A percentile compares a stretch with the other conserved stretches of the same genome.
phyloP scores from a whole-genome alignment of 2,888 invertebrate genomes.

The Seira sanloemensis region DNA sequence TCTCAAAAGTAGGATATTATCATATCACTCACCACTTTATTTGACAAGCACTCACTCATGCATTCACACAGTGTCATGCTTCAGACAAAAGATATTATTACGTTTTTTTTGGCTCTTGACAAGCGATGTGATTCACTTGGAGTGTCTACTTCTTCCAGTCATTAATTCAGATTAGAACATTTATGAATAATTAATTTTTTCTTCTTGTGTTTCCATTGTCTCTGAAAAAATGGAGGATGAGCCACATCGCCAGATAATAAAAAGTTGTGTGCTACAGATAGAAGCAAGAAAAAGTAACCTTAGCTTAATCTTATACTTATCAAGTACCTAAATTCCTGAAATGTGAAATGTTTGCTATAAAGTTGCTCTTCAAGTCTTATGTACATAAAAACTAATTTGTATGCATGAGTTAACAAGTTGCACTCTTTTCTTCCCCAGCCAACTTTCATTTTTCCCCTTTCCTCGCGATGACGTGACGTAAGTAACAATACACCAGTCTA shows the following conservation, averaged over 20 bases:
- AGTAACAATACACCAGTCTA: background rate
- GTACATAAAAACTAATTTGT: constrained; percentile 49
- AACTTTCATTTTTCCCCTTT: background rate
- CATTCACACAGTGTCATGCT: background rate
- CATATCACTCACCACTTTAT: background rate
- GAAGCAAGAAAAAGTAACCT: background rate
- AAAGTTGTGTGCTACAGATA: background rate
- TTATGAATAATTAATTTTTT: constrained; percentile 60
- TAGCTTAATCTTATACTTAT: no score
- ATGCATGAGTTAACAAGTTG: constrained; percentile 60
- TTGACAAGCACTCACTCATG: background rate
- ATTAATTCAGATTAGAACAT: constrained; percentile 59
- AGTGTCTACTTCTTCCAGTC: constrained; percentile 29
- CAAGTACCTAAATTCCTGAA: background rate
- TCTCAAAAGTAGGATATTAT: background rate
- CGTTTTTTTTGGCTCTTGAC: background rate
- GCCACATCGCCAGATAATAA: background rate
- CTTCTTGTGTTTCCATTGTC: background rate
- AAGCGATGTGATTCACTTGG: background rate
- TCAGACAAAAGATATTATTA: background rate
- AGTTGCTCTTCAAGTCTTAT: background rate
- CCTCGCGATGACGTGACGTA: background rate
- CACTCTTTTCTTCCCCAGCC: background rate
- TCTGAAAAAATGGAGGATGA: background rate
- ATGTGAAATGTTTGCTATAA: background rate